Percentiles rank a stretch among this genome's conserved stretches.
Conservation (phyloP, 2,888 invertebrate genomes). For the Nineta flava region DNA sequence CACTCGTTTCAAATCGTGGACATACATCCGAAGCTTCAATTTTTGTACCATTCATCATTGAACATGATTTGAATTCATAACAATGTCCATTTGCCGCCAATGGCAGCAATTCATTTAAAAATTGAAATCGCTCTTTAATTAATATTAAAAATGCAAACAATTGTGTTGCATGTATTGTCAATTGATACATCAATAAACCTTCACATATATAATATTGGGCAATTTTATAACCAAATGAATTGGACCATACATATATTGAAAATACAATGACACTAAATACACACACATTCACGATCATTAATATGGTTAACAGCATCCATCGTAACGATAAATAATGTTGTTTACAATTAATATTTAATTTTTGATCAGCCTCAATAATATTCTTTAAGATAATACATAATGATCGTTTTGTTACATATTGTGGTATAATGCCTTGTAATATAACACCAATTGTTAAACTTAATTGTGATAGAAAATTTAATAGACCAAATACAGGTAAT, state of each 20-base stretch:
- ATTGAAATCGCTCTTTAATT: neutral
- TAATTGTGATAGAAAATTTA: neutral
- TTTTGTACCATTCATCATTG: neutral
- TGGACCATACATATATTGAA: neutral
- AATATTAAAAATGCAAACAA: neutral
- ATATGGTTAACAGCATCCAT: neutral
- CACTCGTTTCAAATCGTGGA: neutral
- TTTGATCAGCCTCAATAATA: neutral
- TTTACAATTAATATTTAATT: neutral
- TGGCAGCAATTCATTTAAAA: neutral
- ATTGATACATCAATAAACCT: neutral
- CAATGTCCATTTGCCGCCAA: neutral
- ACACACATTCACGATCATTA: neutral
- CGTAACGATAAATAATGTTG: neutral
- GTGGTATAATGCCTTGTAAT: neutral
- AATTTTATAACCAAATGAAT: neutral
- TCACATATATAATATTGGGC: neutral
- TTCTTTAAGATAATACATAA: neutral
- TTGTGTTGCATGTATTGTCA: neutral
- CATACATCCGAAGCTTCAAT: neutral
- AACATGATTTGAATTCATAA: neutral
- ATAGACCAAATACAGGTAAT: neutral
- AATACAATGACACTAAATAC: neutral
- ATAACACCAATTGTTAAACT: neutral
- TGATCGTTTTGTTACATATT: neutral